Conservation (phyloP, 23 tunicate genomes). For the Trididemnum miniatum region DNA sequence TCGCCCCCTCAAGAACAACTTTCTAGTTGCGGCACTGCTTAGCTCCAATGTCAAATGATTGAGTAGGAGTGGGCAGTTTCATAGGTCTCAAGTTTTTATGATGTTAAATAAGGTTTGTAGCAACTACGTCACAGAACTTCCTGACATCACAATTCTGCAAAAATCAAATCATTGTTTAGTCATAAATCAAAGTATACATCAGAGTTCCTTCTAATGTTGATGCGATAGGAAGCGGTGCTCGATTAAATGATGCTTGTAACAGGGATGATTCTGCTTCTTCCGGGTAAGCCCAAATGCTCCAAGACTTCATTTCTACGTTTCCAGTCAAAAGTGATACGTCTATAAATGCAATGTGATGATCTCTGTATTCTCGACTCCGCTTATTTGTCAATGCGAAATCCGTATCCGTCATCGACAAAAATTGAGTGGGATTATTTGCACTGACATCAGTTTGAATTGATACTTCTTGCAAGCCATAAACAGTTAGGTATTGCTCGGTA, state of each 20-base stretch:
- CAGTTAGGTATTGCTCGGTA: background rate
- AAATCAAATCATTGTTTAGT: background rate
- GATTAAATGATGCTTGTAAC: background rate
- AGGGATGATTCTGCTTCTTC: background rate
- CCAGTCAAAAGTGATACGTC: background rate
- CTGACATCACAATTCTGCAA: background rate
- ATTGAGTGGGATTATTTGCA: conserved; percentile 20
- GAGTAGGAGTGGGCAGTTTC: no score
- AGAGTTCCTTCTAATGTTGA: conserved; percentile 12
- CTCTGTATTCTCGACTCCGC: conserved; percentile 24
- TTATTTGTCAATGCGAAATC: background rate
- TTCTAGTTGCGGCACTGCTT: no score
- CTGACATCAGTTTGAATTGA: background rate
- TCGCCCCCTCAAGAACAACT: no score
- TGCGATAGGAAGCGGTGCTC: conserved; percentile 13
- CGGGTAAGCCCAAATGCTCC: conserved; percentile 5
- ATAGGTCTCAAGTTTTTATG: no score
- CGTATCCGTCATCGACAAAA: conserved; percentile 14
- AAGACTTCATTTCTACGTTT: background rate
- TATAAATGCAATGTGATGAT: conserved; percentile 29
- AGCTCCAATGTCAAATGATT: no score
- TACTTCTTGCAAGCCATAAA: conserved; percentile 24
- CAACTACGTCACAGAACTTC: background rate
- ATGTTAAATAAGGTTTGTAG: background rate
- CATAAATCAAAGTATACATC: conserved; percentile 26